phyloP scores from a whole-genome alignment of 2,113 vertebrate species.

The Embiotoca jacksoni region DNA sequence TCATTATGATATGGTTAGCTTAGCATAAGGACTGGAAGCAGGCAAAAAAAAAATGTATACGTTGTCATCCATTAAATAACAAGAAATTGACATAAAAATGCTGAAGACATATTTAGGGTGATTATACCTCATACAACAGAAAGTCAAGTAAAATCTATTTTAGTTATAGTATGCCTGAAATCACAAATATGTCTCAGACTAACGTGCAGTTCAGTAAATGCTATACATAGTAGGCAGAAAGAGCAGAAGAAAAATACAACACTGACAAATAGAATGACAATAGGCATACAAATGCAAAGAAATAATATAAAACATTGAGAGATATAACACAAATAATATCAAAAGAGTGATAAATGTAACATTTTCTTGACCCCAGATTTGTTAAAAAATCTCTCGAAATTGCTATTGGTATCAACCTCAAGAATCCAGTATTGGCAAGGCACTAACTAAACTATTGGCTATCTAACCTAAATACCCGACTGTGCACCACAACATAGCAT shows the following conservation, averaged over 20 bases:
- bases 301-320: too few species aligned
- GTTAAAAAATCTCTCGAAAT: background rate
- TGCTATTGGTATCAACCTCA: background rate
- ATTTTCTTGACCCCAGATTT: background rate
- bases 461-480: slow-evolving; percentile 31
- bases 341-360: background rate
- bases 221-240: too few species aligned
- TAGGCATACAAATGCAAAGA: too few species aligned
- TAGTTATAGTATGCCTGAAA: background rate
- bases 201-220: too few species aligned
- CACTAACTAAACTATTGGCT: slow-evolving; percentile 2
- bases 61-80: too few species aligned
- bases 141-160: background rate
- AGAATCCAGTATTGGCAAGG: background rate
- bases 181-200: background rate
- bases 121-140: background rate
- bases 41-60: too few species aligned
- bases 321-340: too few species aligned
- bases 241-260: too few species aligned
- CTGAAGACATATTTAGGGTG: background rate
- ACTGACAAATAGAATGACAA: too few species aligned
- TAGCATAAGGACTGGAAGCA: too few species aligned
- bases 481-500: slow-evolving; percentile 19
- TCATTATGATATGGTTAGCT: too few species aligned
- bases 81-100: too few species aligned